Percentiles rank a stretch among this genome's conserved stretches.
Evolutionary conservation across 2,113 vertebrate species (phyloP).

Genomic region (Aphelocoma coerulescens): DNA sequence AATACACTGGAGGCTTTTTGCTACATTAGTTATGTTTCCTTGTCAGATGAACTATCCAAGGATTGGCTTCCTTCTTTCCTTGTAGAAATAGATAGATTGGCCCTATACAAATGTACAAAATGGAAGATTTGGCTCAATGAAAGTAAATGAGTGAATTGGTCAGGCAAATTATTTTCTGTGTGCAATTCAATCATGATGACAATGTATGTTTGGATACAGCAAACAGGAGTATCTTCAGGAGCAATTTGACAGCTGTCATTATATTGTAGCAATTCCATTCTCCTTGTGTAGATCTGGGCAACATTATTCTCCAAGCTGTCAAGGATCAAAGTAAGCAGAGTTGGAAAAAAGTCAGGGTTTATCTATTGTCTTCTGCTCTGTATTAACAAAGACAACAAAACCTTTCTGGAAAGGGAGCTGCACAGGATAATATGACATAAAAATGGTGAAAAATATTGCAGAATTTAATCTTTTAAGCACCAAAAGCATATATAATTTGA

Average conservation of each 20-base stretch:
- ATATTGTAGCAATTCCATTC: background rate
- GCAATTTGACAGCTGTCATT: background rate
- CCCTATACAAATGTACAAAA: background rate
- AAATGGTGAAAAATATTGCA: background rate
- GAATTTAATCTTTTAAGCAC: background rate
- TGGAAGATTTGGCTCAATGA: background rate
- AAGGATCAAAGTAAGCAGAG: background rate
- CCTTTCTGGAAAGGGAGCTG: background rate
- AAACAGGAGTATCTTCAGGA: background rate
- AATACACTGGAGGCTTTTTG: background rate
- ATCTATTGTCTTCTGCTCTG: background rate
- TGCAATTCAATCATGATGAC: background rate
- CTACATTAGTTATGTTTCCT: background rate
- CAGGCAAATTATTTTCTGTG: background rate
- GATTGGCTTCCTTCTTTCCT: background rate
- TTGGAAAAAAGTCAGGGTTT: background rate
- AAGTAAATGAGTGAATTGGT: background rate
- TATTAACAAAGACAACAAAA: background rate
- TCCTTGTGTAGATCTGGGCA: background rate
- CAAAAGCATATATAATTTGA: background rate
- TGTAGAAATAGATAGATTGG: background rate
- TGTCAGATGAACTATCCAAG: background rate
- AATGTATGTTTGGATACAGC: background rate
- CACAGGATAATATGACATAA: background rate
- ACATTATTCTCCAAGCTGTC: background rate